Evolutionary conservation across 53 echinoderm and acorn worm species (phyloP).

Genomic region (Glandiceps talaboti): DNA sequence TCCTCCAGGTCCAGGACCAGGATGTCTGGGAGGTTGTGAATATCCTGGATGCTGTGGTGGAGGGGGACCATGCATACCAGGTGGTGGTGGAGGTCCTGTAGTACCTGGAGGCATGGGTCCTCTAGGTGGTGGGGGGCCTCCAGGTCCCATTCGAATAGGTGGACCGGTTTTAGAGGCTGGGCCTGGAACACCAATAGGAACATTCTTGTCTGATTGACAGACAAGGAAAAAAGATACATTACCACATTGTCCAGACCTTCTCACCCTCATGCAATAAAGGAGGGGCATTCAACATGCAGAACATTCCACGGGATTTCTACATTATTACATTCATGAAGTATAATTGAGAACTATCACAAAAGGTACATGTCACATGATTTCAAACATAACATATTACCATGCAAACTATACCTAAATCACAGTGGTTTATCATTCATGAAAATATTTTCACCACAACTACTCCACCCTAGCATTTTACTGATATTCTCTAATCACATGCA

Average conservation of each 20-base stretch:
- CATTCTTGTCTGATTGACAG: neutral
- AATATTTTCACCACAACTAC: too few relatives aligned
- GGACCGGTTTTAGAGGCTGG: neutral
- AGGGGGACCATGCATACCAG: conserved; percentile 8
- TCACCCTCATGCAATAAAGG: neutral
- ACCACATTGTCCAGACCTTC: neutral
- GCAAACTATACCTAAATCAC: too few relatives aligned
- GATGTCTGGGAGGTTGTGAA: neutral
- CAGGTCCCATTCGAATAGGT: conserved; percentile 3
- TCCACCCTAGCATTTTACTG: too few relatives aligned
- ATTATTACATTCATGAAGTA: too few relatives aligned
- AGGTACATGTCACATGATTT: too few relatives aligned
- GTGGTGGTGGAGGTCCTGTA: neutral
- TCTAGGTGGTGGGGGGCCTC: conserved; percentile 5
- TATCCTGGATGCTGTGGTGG: too few relatives aligned
- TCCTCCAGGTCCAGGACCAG: neutral
- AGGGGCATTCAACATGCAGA: neutral
- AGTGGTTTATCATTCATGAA: too few relatives aligned
- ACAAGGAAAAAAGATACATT: too few relatives aligned
- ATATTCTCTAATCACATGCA: too few relatives aligned
- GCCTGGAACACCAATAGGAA: neutral
- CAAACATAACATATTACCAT: too few relatives aligned
- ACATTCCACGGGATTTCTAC: too few relatives aligned
- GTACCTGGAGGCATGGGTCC: conserved; percentile 7
- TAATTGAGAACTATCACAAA: too few relatives aligned